Evolutionary conservation across 2,888 invertebrate genomes (phyloP), one percentile per base, ranked within the genome.

Genomic region (Chorisops tibialis): DNA sequence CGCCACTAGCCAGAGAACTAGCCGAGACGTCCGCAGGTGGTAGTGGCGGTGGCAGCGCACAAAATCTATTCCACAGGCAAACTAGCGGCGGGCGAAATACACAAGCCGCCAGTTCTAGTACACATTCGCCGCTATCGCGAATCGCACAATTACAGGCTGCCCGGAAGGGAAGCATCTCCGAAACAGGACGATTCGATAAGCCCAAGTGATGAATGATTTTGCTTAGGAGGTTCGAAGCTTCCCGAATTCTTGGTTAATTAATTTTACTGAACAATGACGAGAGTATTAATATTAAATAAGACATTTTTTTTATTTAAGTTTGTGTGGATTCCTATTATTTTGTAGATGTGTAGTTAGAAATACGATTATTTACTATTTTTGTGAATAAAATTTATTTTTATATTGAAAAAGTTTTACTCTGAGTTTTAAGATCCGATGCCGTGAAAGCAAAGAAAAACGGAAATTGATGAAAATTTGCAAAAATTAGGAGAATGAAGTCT

Each of bases 91-190:
- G 41, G 35, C 39, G 60, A 9, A 59, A 58, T 11, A 16, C 37
- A 7, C 59, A 48, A 19, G 18, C 59, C 3, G 54, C 61, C 1
- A 37, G 61, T 14, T 30, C 54, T 7, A 74, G 74, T 64, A 76
- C 75, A 67, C 77, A 77, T 62, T 77, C 77, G 1, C 77, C 77
- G 24, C 67, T 77, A 7, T 78, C 77, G 21, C 70, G 78, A 12
- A 76, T 78, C 24, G 77, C 75, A 52, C 78, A 77, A 64, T 69
- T 77, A n/a, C 75, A 77, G 69, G 76, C 76, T 14, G 75, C 76
- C 59, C 71, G 78, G 21, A 76, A 77, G 67, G 73, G 71, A 50
- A 77, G 77, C 67, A 48, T 61, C 12, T 19, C 63, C 11, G 50
- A 50, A 35, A 50, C 16, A 16, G 50, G 50, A 16, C n/a, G 35